Evolutionary conservation across 2,888 invertebrate species (phyloP).

Genomic region (Drosophila pegasa): DNA sequence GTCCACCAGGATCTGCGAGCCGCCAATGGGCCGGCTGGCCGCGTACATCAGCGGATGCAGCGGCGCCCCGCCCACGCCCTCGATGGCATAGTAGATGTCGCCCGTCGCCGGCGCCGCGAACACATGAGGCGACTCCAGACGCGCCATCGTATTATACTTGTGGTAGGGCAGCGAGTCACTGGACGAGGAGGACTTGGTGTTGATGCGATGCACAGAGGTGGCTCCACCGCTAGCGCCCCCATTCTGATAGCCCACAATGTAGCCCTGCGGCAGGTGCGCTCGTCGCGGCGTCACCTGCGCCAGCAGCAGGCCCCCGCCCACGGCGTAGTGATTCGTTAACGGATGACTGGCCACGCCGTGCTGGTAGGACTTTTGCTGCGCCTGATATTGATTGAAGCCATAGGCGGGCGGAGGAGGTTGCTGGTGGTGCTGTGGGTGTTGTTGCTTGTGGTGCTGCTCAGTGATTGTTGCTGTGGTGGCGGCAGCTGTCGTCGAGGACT

Average conservation of each 20-base stretch:
- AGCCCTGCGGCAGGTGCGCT: conserved; percentile 53
- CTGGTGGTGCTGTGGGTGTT: conserved; percentile 34
- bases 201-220: conserved; percentile 69
- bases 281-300: conserved; percentile 55
- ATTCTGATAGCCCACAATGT: conserved; percentile 64
- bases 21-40: conserved; percentile 81
- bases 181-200: conserved; percentile 85
- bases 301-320: conserved; percentile 53
- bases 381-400: conserved; percentile 50
- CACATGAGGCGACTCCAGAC: conserved; percentile 77
- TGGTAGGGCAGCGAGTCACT: conserved; percentile 84
- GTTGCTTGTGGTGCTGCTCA: conserved; percentile 54
- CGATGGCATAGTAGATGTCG: conserved; percentile 73
- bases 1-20: conserved; percentile 82
- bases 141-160: conserved; percentile 82
- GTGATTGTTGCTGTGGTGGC: conserved; percentile 49
- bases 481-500: conserved; percentile 65
- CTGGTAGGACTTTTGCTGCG: conserved; percentile 34
- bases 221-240: conserved; percentile 40
- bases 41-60: conserved; percentile 81
- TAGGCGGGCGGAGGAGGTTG: conserved; percentile 24
- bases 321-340: conserved; percentile 59
- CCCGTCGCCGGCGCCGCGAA: conserved; percentile 57
- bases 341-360: conserved; percentile 33
- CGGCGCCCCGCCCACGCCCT: conserved; percentile 43